Evolutionary conservation across 2,113 vertebrate genomes (phyloP), one percentile per base, ranked within the genome.

Genomic region (Ictalurus punctatus): DNA sequence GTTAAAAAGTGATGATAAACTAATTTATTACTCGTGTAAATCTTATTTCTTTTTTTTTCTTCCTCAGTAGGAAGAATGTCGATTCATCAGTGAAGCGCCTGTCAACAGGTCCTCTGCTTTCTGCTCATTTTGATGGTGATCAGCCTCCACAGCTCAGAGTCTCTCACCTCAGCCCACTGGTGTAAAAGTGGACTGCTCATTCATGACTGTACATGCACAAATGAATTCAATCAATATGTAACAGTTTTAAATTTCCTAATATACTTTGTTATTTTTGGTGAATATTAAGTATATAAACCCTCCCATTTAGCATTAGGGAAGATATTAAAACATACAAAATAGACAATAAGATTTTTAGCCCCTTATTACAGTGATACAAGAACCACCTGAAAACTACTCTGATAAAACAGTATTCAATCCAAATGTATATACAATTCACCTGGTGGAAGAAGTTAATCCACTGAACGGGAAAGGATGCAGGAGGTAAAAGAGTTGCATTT

Each of bases 121-220:
- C 79, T 27, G 27, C n/a, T 83, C 44, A 82, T 34, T 65, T 4
- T 10, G n/a, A 82, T 59, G 79, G n/a, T 0, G 71, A 67, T 81
- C 65, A 89, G 44, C 79, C 71, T 79, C 34, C 80, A 8, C 21
- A 85, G 12, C 78, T 90, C 48, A 85, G 76, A 59, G 87, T 86
- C 16, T 87, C 87, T 40, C 87, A 90, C 65, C 67, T 83, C 23
- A 87, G 87, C 78, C 89, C 89, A 63, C 30, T 89, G n/a, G 87
- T 90, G 52, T 91, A 86, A 79, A 17, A 4, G 21, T n/a, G 59
- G 16, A 63, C 9, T 48, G 65, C 58, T 56, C 13, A 6, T 40
- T 37, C 37, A 34, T 30, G 56, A 52, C 9, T 65, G 27, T 87
- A 86, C 58, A 73, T 58, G 13, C 9, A 56, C 17, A 59, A 86